Percentiles rank a stretch among this genome's conserved stretches.
These are phyloP conservation scores for Tapirus indicus DNA, from an alignment of 2,797 vertebrate species.

Conservation along the genomic window DNA sequence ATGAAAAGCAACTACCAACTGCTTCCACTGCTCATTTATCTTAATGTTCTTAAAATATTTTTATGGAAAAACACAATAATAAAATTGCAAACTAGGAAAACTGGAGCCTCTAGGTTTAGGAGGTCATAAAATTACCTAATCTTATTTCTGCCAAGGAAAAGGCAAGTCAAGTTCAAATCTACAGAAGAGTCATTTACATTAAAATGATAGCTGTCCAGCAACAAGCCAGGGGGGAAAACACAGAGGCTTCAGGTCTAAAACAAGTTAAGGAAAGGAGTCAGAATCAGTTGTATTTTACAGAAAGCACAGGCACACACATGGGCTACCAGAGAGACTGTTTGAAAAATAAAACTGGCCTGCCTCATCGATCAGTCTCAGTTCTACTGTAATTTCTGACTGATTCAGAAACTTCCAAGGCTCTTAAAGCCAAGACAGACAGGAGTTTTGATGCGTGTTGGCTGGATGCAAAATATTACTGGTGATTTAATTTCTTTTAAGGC, in stretches of 20 bases:
- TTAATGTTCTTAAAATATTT: constrained; percentile 14
- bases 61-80: constrained; percentile 2
- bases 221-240: not conserved
- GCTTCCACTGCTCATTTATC: not conserved
- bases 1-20: not conserved
- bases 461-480: not conserved
- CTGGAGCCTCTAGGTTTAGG: not conserved
- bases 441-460: constrained; percentile 14
- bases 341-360: constrained; percentile 51
- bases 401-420: constrained; percentile 40
- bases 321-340: not conserved
- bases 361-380: not conserved
- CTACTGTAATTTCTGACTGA: not conserved
- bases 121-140: constrained; percentile 54
- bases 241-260: not conserved
- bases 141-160: constrained; percentile 45
- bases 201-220: constrained; percentile 4
- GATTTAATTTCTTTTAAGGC: constrained; percentile 62
- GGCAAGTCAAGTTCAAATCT: constrained; percentile 51
- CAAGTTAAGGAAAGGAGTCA: not conserved
- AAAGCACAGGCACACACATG: not conserved
- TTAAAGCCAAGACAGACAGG: not conserved
- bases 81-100: constrained; percentile 37
- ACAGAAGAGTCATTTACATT: constrained; percentile 43
- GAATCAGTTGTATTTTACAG: not conserved